Evolutionary conservation across 1,140 invertebrate species (phyloP).

Genomic region (Drosophila triauraria): DNA sequence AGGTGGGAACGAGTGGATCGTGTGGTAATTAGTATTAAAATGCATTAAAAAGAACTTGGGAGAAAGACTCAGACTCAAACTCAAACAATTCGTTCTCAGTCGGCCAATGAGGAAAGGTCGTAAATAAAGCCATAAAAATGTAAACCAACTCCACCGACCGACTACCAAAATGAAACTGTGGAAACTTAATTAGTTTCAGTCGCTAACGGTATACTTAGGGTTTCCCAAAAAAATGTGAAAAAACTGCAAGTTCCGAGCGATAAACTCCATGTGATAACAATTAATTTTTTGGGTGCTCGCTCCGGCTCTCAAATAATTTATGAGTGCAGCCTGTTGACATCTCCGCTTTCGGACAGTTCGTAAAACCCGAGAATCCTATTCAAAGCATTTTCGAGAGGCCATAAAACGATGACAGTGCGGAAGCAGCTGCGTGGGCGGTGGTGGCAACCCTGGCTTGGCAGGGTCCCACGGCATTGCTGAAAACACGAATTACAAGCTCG

Average conservation of each 20-base stretch:
- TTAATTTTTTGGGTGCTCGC: constrained; percentile 49
- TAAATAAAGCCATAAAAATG: constrained; percentile 81
- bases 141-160: constrained; percentile 64
- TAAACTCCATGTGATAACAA: constrained; percentile 73
- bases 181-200: constrained; percentile 79
- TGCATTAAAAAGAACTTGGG: constrained; percentile 76
- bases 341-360: constrained; percentile 70
- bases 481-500: constrained; percentile 70
- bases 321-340: constrained; percentile 76
- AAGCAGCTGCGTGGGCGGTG: constrained; percentile 48
- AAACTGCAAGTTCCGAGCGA: constrained; percentile 61
- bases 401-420: constrained; percentile 50
- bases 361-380: constrained; percentile 37
- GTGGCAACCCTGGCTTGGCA: background rate
- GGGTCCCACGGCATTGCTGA: background rate
- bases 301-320: constrained; percentile 59
- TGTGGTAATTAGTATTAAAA: constrained; percentile 83
- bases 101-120: constrained; percentile 51
- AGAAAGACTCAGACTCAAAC: constrained; percentile 37
- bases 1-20: constrained; percentile 59
- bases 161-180: constrained; percentile 63
- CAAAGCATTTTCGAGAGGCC: constrained; percentile 38
- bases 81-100: constrained; percentile 67
- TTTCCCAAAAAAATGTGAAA: constrained; percentile 2
- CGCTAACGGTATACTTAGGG: constrained; percentile 39